Conservation (phyloP, 2,888 invertebrate species). For the Colostygia pectinataria region DNA sequence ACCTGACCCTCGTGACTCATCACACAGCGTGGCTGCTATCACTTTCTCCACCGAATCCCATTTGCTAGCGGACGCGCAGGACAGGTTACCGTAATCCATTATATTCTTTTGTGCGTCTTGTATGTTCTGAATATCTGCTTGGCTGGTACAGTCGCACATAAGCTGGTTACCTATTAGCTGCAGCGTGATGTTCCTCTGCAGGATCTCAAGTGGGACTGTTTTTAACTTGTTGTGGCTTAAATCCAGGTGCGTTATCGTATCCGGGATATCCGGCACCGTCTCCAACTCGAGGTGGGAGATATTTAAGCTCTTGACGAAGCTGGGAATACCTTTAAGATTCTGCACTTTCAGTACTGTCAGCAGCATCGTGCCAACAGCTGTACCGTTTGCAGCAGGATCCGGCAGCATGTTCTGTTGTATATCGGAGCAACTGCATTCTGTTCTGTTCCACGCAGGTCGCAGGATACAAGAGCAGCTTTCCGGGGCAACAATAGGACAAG, state of each 20-base stretch:
- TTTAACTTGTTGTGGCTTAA: constrained; percentile 22
- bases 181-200: constrained; percentile 20
- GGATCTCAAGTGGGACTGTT: constrained; percentile 4
- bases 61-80: constrained; percentile 11
- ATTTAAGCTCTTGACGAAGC: constrained; percentile 4
- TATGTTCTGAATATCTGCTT: constrained; percentile 9
- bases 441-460: constrained; percentile 10
- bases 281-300: constrained; percentile 7
- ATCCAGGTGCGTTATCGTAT: constrained; percentile 17
- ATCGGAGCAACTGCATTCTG: constrained; percentile 22
- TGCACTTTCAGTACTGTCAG: constrained; percentile 2
- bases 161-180: constrained; percentile 22
- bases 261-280: constrained; percentile 7
- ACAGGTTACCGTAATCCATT: constrained; percentile 9
- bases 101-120: constrained; percentile 7
- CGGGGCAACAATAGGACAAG: constrained; percentile 20
- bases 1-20: no score
- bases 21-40: no score
- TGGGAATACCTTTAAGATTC: constrained; percentile 1
- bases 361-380: constrained; percentile 1
- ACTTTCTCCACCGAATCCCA: constrained; percentile 24
- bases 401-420: constrained; percentile 10
- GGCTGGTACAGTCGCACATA: constrained; percentile 26
- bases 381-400: neutral
- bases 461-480: constrained; percentile 13